Evolutionary conservation across 2,113 vertebrate species (phyloP).

Genomic region (Chloropsis cyanopogon): DNA sequence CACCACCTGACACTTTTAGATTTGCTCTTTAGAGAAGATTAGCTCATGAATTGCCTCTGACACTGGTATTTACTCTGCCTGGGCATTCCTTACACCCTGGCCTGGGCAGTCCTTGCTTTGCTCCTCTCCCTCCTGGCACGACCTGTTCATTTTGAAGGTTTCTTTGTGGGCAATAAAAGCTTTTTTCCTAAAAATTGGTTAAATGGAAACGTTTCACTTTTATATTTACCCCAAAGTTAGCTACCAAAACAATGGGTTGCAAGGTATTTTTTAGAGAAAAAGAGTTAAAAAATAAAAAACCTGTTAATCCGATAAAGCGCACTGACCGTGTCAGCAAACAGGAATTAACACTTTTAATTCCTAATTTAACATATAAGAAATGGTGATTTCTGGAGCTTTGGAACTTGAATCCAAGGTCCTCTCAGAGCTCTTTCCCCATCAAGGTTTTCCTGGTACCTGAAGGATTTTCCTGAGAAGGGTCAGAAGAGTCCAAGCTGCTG

Average conservation of each 20-base stretch:
- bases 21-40: constrained; percentile 25
- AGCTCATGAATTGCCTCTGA: constrained; percentile 5
- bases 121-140: background rate
- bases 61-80: background rate
- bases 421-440: background rate
- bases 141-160: background rate
- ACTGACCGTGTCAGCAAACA: background rate
- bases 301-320: background rate
- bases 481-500: background rate
- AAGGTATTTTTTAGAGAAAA: background rate
- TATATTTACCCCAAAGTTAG: background rate
- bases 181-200: background rate
- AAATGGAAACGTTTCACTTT: background rate
- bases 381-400: background rate
- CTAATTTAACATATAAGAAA: background rate
- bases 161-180: background rate
- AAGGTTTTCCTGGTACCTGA: background rate
- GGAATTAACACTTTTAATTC: background rate
- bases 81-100: background rate
- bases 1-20: constrained; percentile 24
- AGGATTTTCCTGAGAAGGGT: background rate
- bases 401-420: background rate
- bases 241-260: background rate
- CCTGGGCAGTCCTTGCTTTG: background rate
- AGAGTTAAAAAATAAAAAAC: too few species aligned